phyloP scores from a whole-genome alignment of 2,888 invertebrate species.

The Apoderus coryli region DNA sequence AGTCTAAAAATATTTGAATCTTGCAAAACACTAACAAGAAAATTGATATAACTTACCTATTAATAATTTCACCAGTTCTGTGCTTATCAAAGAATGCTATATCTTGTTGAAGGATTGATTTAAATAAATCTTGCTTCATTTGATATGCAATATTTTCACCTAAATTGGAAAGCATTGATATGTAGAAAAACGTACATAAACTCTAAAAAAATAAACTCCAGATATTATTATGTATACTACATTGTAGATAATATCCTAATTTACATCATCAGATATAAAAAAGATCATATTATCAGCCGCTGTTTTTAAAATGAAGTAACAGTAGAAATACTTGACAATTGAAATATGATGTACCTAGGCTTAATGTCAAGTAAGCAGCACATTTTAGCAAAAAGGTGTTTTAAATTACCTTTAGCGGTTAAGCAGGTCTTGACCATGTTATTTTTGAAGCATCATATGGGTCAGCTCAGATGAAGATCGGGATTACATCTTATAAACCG shows the following conservation, averaged over 20 bases:
- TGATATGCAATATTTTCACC: conserved; percentile 78
- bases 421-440: no score
- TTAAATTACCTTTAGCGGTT: no score
- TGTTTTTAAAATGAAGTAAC: no score
- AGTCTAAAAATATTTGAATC: conserved; percentile 39
- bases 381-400: no score
- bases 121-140: conserved; percentile 69
- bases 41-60: conserved; percentile 41
- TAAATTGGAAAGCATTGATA: conserved; percentile 69
- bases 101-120: conserved; percentile 72
- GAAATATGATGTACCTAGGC: no score
- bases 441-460: no score
- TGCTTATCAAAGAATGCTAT: conserved; percentile 83
- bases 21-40: not conserved
- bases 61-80: conserved; percentile 83
- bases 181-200: conserved; percentile 81
- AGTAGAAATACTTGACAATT: no score
- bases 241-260: not conserved
- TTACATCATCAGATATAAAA: not conserved
- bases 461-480: no score
- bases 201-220: conserved; percentile 32
- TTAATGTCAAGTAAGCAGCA: no score
- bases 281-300: no score
- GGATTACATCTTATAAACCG: no score
- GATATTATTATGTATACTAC: conserved; percentile 3